phyloP scores from a whole-genome alignment of 2,888 invertebrate species.

The Leucophenga montana region DNA sequence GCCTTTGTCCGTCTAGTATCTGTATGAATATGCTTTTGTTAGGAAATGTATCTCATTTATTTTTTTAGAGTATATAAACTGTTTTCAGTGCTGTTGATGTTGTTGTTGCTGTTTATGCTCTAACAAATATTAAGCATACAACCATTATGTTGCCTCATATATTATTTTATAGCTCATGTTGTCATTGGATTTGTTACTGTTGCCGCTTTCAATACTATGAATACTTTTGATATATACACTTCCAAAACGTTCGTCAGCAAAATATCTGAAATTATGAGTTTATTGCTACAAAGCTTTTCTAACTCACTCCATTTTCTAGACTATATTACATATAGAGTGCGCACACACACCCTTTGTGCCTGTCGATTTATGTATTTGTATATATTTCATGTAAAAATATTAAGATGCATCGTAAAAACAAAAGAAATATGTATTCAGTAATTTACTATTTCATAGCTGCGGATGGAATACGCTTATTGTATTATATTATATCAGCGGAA shows the following conservation, averaged over 20 bases:
- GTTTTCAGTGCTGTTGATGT: conserved; percentile 10
- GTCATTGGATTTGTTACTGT: not conserved
- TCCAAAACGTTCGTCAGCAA: conserved; percentile 2
- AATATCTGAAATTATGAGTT: conserved; percentile 3
- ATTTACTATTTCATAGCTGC: no score
- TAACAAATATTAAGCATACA: conserved; percentile 1
- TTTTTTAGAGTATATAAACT: not conserved
- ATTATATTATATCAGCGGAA: no score
- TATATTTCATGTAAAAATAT: conserved; percentile 12
- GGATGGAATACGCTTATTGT: no score
- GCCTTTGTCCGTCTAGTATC: no score
- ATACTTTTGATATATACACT: conserved; percentile 14
- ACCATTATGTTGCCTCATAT: not conserved
- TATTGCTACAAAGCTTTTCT: not conserved
- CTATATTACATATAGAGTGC: no score
- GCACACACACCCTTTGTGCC: not conserved
- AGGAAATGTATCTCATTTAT: not conserved
- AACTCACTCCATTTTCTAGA: not conserved
- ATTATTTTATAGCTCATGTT: not conserved
- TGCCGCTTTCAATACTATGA: not conserved
- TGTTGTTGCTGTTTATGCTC: conserved; percentile 3
- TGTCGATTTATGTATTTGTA: conserved; percentile 12
- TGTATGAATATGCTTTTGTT: no score
- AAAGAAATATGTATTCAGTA: not conserved
- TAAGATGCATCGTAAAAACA: conserved; percentile 12